These are phyloP conservation scores for cattle (Bos taurus) DNA, from an alignment of 2,113 vertebrate species.

Conservation along the genomic window ARS-UCD2.0 NC_037331.1:9914501-9915000, in stretches of 20 bases:
- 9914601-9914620: background rate
- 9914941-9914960: background rate
- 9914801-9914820: background rate
- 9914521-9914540: background rate
- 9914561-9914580: background rate
- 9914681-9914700: background rate
- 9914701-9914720: background rate
- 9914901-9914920: background rate
- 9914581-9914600: background rate
- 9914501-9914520: background rate
- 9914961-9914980: background rate
- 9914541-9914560: background rate
- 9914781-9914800: background rate
- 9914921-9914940: background rate
- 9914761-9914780: background rate
- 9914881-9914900: background rate
- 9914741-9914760: background rate
- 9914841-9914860: background rate
- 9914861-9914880: background rate
- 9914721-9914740: background rate
- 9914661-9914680: background rate
- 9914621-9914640: background rate
- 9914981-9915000: slow-evolving; percentile 16
- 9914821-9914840: background rate
- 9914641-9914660: background rate